Percentiles rank a stretch among this genome's conserved stretches.
phyloP scores from a whole-genome alignment of 2,113 vertebrate species.

The Orientallactaga bullata region DNA sequence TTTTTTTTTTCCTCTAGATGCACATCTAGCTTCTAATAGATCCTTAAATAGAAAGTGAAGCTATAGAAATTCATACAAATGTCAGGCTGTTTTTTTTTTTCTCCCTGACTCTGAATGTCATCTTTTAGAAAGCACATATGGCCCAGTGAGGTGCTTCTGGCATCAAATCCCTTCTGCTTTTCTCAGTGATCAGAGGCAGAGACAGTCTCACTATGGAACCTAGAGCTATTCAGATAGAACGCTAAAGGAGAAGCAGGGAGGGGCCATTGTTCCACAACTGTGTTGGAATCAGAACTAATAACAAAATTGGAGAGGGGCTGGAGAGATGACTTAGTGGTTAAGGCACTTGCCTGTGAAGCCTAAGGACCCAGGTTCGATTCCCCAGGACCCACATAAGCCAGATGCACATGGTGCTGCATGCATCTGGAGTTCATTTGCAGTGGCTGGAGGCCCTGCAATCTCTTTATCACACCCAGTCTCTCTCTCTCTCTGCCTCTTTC shows the following conservation, averaged over 20 bases:
- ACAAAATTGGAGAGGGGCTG: too few relatives aligned
- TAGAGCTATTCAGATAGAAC: neutral
- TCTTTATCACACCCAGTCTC: too few relatives aligned
- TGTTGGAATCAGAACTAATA: slow-evolving; percentile 41
- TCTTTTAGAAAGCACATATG: slow-evolving; percentile 53
- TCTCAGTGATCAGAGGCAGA: neutral
- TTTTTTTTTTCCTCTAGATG: neutral
- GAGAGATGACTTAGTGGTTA: too few relatives aligned
- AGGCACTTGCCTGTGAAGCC: too few relatives aligned
- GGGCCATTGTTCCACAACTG: neutral
- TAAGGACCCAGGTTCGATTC: too few relatives aligned
- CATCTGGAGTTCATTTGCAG: too few relatives aligned
- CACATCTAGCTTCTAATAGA: neutral
- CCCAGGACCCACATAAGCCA: too few relatives aligned
- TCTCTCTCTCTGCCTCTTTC: too few relatives aligned
- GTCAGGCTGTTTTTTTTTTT: slow-evolving; percentile 49
- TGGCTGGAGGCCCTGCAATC: too few relatives aligned
- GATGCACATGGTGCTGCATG: too few relatives aligned
- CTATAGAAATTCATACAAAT: slow-evolving; percentile 27
- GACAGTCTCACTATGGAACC: neutral
- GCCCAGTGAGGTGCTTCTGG: neutral
- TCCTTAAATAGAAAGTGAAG: slow-evolving; percentile 39
- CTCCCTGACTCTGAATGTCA: slow-evolving; percentile 27
- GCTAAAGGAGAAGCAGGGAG: neutral
- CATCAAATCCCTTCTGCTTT: slow-evolving; percentile 28